A percentile compares a stretch with the other conserved stretches of the same genome.
Conservation (phyloP, 2,888 invertebrate species). For the Stenurella melanura region DNA sequence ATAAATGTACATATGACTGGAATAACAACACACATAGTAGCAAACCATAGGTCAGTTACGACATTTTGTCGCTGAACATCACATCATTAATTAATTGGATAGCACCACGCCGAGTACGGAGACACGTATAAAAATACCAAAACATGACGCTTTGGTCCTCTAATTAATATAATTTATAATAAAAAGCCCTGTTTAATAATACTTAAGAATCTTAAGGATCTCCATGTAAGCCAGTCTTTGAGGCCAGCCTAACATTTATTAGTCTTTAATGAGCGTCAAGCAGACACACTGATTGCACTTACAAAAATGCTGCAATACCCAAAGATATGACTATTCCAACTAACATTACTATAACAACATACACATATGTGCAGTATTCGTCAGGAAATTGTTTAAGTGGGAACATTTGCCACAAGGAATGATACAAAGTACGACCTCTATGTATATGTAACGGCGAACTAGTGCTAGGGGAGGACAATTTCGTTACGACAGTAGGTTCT, state of each 20-base stretch:
- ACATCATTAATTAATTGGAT: slow-evolving; percentile 66
- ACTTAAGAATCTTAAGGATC: slow-evolving; percentile 63
- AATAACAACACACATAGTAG: slow-evolving; percentile 68
- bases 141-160: slow-evolving; percentile 72
- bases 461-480: slow-evolving; percentile 64
- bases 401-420: slow-evolving; percentile 57
- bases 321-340: slow-evolving; percentile 67
- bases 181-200: slow-evolving; percentile 72
- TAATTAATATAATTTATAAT: slow-evolving; percentile 65
- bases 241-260: slow-evolving; percentile 24
- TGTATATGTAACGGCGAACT: slow-evolving; percentile 54
- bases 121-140: slow-evolving; percentile 72
- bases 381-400: slow-evolving; percentile 74
- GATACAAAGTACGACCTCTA: slow-evolving; percentile 55
- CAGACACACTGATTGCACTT: slow-evolving; percentile 46
- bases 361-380: slow-evolving; percentile 76
- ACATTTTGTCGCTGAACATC: slow-evolving; percentile 55
- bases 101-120: slow-evolving; percentile 73
- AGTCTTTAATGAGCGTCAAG: slow-evolving; percentile 41
- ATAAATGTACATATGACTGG: slow-evolving; percentile 71
- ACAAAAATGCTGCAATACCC: slow-evolving; percentile 63
- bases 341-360: slow-evolving; percentile 71
- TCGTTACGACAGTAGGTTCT: slow-evolving; percentile 70
- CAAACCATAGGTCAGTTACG: slow-evolving; percentile 42
- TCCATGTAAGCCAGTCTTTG: slow-evolving; percentile 28